Percentiles rank a stretch among this genome's conserved stretches.
Evolutionary conservation across 2,888 invertebrate genomes (phyloP).

Genomic region (Unio pictorum): DNA sequence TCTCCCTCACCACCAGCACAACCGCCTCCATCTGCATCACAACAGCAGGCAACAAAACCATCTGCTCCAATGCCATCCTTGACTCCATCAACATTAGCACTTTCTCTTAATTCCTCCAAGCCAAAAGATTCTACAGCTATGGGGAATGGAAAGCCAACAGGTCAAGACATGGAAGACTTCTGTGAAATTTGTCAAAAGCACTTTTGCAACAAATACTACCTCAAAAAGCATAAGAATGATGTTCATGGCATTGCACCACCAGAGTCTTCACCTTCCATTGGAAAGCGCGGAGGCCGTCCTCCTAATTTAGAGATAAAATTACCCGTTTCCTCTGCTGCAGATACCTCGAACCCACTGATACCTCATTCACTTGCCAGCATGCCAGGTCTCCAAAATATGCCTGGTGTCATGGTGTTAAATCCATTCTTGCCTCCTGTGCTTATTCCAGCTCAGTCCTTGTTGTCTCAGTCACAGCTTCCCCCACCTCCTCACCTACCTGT

Average conservation of each 20-base stretch:
- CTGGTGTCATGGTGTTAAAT: conserved; percentile 69
- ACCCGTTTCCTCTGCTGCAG: conserved; percentile 46
- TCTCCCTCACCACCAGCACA: conserved; percentile 41
- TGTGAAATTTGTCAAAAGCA: conserved; percentile 73
- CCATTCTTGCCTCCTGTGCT: conserved; percentile 69
- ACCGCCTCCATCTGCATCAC: conserved; percentile 39
- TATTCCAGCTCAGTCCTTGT: conserved; percentile 57
- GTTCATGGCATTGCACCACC: conserved; percentile 70
- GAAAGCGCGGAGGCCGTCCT: conserved; percentile 53
- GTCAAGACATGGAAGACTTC: conserved; percentile 69
- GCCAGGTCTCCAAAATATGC: conserved; percentile 57
- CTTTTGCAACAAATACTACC: conserved; percentile 73
- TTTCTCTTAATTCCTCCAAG: conserved; percentile 13
- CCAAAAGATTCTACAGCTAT: conserved; percentile 11
- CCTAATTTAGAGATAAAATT: conserved; percentile 50
- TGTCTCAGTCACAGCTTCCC: conserved; percentile 52
- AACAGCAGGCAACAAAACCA: conserved; percentile 29
- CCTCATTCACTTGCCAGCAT: conserved; percentile 63
- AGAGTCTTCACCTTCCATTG: conserved; percentile 43
- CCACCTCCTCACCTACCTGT: conserved; percentile 51
- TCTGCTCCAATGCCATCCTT: conserved; percentile 12
- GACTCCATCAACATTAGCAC: conserved; percentile 4
- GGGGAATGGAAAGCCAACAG: conserved; percentile 22
- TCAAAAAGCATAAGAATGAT: conserved; percentile 72
- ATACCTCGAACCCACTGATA: conserved; percentile 42